A percentile compares a stretch with the other conserved stretches of the same genome.
Evolutionary conservation across 2,797 vertebrate species (phyloP).

Genomic region (Salmo trutta): DNA sequence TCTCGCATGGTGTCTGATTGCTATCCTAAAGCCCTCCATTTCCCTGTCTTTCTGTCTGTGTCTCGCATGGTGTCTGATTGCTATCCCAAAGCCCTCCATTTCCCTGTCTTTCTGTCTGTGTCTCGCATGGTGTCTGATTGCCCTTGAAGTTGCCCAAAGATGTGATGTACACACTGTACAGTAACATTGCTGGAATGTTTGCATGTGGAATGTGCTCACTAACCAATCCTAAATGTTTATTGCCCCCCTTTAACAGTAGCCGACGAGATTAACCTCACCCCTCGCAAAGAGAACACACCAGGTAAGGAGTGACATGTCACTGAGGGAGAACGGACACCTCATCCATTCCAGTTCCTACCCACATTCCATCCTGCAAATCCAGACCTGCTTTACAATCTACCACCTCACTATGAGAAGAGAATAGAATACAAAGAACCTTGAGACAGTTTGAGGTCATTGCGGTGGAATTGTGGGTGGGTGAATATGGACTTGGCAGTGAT

Average conservation of each 20-base stretch:
- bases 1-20: slow-evolving; percentile 51
- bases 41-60: no score
- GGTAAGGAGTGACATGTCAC: slow-evolving; percentile 77
- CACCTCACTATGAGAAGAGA: background rate
- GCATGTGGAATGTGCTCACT: slow-evolving; percentile 90
- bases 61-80: slow-evolving; percentile 51
- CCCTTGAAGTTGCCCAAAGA: slow-evolving; percentile 71
- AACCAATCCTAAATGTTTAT: slow-evolving; percentile 85
- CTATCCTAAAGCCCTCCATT: slow-evolving; percentile 45
- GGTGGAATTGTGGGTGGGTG: background rate
- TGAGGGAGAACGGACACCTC: background rate
- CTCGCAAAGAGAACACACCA: slow-evolving; percentile 82
- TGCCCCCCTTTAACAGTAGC: slow-evolving; percentile 85
- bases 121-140: slow-evolving; percentile 80
- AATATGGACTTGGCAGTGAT: background rate
- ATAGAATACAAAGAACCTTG: background rate
- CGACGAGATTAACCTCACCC: slow-evolving; percentile 88
- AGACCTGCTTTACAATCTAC: background rate
- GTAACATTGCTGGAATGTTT: slow-evolving; percentile 66
- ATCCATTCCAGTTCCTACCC: background rate
- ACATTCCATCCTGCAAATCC: background rate
- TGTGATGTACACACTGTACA: slow-evolving; percentile 28
- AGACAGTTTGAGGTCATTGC: background rate
- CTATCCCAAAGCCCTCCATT: slow-evolving; percentile 45
- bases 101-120: slow-evolving; percentile 47